Conservation (phyloP, 2,113 vertebrate genomes). For the Forbesichthys agassizii region DNA sequence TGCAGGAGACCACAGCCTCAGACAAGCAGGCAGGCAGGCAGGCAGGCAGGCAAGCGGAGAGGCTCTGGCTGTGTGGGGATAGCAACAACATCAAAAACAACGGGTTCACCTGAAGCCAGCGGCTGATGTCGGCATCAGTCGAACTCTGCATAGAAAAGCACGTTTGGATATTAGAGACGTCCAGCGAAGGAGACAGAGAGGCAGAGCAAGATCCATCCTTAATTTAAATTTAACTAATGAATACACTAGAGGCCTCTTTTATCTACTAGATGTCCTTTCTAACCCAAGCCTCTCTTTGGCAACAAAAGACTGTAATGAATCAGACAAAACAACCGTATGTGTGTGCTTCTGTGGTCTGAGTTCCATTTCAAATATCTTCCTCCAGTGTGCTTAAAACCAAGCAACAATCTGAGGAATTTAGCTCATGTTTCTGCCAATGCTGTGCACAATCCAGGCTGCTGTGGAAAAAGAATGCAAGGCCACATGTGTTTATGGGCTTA, state of each 20-base stretch:
- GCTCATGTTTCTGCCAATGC: too few relatives aligned
- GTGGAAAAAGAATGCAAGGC: too few relatives aligned
- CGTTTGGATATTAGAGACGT: conserved; percentile 26
- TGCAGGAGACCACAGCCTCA: neutral
- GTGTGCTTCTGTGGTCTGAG: neutral
- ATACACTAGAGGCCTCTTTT: conserved; percentile 67
- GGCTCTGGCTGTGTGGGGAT: neutral
- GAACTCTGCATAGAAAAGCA: conserved; percentile 24
- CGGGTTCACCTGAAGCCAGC: conserved; percentile 20
- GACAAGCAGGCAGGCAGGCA: too few relatives aligned
- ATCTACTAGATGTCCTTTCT: conserved; percentile 62
- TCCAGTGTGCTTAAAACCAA: too few relatives aligned
- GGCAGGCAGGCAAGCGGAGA: neutral
- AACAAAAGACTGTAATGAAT: neutral
- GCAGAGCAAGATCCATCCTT: neutral
- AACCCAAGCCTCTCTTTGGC: conserved; percentile 37
- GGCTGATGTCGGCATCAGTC: conserved; percentile 17
- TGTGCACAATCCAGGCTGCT: too few relatives aligned
- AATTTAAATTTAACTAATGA: conserved; percentile 73
- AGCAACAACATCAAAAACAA: neutral
- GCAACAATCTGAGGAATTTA: too few relatives aligned
- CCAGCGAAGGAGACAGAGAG: neutral
- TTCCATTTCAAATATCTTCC: too few relatives aligned
- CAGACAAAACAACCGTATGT: neutral
- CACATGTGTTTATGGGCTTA: too few relatives aligned